These are phyloP conservation scores for Horisme vitalbata DNA, from an alignment of 2,888 invertebrate species.

Conservation along the genomic window DNA sequence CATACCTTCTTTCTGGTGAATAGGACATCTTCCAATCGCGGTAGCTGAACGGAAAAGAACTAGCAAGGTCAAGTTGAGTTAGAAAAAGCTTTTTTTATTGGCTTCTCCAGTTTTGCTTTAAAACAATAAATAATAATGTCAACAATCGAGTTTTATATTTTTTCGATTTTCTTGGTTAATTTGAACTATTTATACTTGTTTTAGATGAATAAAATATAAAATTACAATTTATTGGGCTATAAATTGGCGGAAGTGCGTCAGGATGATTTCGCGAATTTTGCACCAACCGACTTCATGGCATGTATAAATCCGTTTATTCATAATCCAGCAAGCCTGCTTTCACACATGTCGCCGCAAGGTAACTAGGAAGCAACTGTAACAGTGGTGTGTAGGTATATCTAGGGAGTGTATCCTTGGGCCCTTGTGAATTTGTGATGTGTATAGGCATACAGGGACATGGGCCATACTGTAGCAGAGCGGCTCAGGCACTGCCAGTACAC, in stretches of 20 bases:
- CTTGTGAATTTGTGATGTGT: no score
- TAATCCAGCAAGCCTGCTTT: conserved; percentile 15
- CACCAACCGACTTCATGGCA: conserved; percentile 9
- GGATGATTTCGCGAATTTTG: conserved; percentile 34
- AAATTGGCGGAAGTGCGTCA: conserved; percentile 69
- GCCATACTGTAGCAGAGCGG: no score
- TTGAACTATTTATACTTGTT: conserved; percentile 33
- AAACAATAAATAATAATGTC: conserved; percentile 15
- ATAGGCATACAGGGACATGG: no score
- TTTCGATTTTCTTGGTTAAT: conserved; percentile 47
- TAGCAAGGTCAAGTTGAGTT: conserved; percentile 83
- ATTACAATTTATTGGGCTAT: conserved; percentile 58
- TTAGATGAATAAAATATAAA: conserved; percentile 44
- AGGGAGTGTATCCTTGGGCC: no score
- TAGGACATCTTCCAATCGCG: conserved; percentile 92
- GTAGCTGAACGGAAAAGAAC: conserved; percentile 89
- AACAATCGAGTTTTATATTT: conserved; percentile 52
- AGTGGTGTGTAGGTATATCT: no score
- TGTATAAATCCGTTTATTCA: conserved; percentile 1
- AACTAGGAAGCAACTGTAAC: no score
- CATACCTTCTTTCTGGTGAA: conserved; percentile 92
- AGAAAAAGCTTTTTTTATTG: conserved; percentile 63
- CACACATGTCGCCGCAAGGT: no score
- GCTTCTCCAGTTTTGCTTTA: conserved; percentile 33
- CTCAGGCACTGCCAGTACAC: no score